Conservation (phyloP, 1,140 invertebrate genomes). For the Ostrea edulis region DNA sequence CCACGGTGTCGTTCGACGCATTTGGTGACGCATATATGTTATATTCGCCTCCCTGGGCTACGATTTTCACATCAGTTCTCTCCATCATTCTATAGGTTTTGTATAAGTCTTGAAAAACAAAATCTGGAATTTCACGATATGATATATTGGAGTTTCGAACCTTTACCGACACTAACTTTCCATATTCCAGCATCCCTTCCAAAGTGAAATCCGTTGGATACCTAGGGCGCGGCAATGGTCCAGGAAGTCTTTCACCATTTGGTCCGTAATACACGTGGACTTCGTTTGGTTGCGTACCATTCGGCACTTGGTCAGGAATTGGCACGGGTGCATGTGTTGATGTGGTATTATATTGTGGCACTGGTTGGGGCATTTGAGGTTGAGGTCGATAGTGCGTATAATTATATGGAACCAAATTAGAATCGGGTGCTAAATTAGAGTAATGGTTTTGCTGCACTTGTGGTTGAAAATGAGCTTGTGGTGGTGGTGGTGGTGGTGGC, state of each 20-base stretch:
- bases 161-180: conserved; percentile 48
- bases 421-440: conserved; percentile 44
- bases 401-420: conserved; percentile 47
- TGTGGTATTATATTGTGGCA: neutral
- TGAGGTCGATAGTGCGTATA: neutral
- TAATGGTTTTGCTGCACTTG: neutral
- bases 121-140: conserved; percentile 49
- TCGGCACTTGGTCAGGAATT: neutral
- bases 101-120: conserved; percentile 23
- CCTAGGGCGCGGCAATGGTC: neutral
- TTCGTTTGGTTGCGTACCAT: conserved; percentile 26
- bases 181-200: conserved; percentile 48
- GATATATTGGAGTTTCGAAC: conserved; percentile 47
- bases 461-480: conserved; percentile 10
- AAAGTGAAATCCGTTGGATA: conserved; percentile 48
- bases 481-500: neutral
- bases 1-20: neutral
- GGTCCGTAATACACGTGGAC: conserved; percentile 50
- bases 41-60: conserved; percentile 47
- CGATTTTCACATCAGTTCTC: conserved; percentile 43
- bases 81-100: conserved; percentile 46
- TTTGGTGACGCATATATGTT: conserved; percentile 46
- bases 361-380: conserved; percentile 15
- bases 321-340: neutral
- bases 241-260: conserved; percentile 48